Percentiles rank a stretch among this genome's conserved stretches.
These are phyloP conservation scores for Vulpes lagopus DNA, from an alignment of 2,113 vertebrate species.

Conservation along the genomic window DNA sequence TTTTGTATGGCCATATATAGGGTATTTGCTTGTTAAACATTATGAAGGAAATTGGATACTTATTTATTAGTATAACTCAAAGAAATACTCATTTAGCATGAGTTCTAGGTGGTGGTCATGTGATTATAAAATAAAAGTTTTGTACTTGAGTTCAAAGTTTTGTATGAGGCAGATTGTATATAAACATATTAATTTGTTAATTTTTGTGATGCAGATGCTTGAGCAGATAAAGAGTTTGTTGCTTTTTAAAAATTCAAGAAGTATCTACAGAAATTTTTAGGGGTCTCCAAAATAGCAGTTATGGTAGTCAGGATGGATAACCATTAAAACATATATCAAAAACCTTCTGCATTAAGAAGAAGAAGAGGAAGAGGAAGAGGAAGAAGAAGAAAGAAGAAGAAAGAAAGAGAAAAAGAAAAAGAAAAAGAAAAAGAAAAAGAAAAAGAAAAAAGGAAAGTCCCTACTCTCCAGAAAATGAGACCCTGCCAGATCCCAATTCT, in stretches of 20 bases:
- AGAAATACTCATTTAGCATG: not conserved
- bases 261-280: not conserved
- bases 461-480: not conserved
- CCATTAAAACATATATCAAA: not conserved
- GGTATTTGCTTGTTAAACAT: not conserved
- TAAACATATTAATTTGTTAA: not conserved
- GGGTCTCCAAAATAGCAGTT: not conserved
- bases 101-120: not conserved
- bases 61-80: not conserved
- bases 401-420: not conserved
- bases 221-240: not conserved
- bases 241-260: not conserved
- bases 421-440: not conserved
- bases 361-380: not conserved
- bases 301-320: not conserved
- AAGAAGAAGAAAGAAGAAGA: not conserved
- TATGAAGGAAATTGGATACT: not conserved
- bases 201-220: not conserved
- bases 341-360: not conserved
- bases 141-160: not conserved
- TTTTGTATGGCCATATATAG: not conserved
- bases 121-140: not conserved
- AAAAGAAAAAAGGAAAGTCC: not conserved
- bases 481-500: not conserved
- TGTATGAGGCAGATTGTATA: not conserved